A percentile compares a stretch with the other conserved stretches of the same genome.
Conservation (phyloP, 2,113 vertebrate genomes). For the Sander vitreus region DNA sequence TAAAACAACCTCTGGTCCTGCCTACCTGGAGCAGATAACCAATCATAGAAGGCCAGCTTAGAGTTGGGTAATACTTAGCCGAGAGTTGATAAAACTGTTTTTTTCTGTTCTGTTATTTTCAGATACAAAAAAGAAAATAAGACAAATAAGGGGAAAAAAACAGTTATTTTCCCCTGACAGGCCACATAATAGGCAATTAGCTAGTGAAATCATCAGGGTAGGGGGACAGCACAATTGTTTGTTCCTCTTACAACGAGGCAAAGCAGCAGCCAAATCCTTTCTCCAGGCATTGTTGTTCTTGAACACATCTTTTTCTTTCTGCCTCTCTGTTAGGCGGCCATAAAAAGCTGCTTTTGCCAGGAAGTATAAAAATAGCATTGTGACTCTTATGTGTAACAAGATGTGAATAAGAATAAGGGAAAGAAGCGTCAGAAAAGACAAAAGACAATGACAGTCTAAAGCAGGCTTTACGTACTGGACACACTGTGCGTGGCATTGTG, state of each 20-base stretch:
- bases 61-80: too few species aligned
- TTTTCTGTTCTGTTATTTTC: too few species aligned
- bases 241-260: constrained; percentile 54
- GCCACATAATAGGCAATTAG: constrained; percentile 70
- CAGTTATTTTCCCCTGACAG: constrained; percentile 50
- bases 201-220: constrained; percentile 58
- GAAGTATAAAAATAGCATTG: constrained; percentile 65
- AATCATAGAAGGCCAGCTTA: too few species aligned
- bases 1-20: too few species aligned
- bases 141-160: constrained; percentile 39
- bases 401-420: constrained; percentile 49
- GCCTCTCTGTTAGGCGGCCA: constrained; percentile 18
- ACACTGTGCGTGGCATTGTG: neutral
- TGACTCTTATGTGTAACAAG: constrained; percentile 33
- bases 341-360: constrained; percentile 37
- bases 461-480: constrained; percentile 6
- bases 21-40: too few species aligned
- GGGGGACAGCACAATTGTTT: constrained; percentile 52
- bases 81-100: too few species aligned
- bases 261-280: constrained; percentile 53
- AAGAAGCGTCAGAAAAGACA: neutral
- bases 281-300: constrained; percentile 61
- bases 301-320: constrained; percentile 36
- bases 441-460: neutral
- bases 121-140: constrained; percentile 27